These are phyloP conservation scores for Mastigias papua DNA, from an alignment of 30 jellyfish, hydroid and myxozoan species.

Conservation along the genomic window DNA sequence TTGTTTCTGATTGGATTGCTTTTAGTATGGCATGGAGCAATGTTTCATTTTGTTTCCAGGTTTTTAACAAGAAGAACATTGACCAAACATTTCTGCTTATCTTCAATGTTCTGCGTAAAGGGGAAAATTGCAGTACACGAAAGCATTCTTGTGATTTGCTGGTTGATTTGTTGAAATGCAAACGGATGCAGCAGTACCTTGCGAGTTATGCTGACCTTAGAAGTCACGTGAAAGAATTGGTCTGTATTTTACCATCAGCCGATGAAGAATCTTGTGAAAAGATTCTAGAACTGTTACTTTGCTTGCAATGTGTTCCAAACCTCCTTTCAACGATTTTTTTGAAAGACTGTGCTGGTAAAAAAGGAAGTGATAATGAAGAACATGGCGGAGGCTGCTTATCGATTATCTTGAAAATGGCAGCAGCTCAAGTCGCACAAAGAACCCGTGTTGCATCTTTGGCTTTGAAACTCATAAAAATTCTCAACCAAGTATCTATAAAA, in stretches of 20 bases:
- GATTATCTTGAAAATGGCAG: slow-evolving; percentile 18
- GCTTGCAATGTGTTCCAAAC: slow-evolving; percentile 17
- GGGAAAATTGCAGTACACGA: slow-evolving; percentile 35
- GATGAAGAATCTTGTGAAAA: slow-evolving; percentile 58
- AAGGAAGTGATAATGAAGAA: not conserved
- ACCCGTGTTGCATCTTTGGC: slow-evolving; percentile 31
- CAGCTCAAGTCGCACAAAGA: not conserved
- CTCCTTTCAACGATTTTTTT: not conserved
- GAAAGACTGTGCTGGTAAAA: not conserved
- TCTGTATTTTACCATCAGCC: slow-evolving; percentile 7
- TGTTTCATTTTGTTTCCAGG: slow-evolving; percentile 37
- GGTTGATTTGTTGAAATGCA: slow-evolving; percentile 66
- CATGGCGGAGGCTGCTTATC: slow-evolving; percentile 15
- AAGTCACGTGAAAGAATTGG: slow-evolving; percentile 32
- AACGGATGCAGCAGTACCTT: slow-evolving; percentile 59
- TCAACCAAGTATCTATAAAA: slow-evolving; percentile 39
- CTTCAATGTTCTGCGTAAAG: slow-evolving; percentile 75
- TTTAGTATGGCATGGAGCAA: not conserved
- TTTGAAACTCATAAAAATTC: slow-evolving; percentile 27
- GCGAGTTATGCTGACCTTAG: slow-evolving; percentile 68
- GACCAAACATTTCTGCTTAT: slow-evolving; percentile 72
- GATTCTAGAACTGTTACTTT: slow-evolving; percentile 28
- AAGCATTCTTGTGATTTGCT: slow-evolving; percentile 85
- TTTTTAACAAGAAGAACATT: slow-evolving; percentile 81
- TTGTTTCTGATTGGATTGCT: too few species aligned